These are phyloP conservation scores for Sinocyclocheilus rhinocerous DNA, from an alignment of 2,113 vertebrate genomes.

Conservation along the genomic window DNA sequence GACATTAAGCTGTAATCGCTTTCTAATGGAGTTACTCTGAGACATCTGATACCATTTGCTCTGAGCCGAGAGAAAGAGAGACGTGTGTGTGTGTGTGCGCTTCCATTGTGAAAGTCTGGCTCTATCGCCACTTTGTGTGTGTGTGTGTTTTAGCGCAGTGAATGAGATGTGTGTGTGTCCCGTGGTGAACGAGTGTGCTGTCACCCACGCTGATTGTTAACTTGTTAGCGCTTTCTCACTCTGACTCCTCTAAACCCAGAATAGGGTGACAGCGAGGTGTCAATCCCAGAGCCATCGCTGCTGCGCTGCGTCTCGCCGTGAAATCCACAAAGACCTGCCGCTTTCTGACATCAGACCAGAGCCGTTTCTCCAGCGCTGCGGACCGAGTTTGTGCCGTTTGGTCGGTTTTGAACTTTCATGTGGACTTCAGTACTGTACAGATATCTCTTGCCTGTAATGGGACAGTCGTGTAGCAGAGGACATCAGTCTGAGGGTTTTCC, in stretches of 20 bases:
- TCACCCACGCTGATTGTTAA: constrained; percentile 61
- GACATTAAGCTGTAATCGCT: constrained; percentile 94
- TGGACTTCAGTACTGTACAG: neutral
- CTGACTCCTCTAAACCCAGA: constrained; percentile 44
- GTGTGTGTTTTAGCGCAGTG: neutral
- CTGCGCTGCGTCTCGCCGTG: constrained; percentile 6
- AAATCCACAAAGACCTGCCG: constrained; percentile 1
- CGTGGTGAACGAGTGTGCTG: constrained; percentile 45
- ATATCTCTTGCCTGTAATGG: neutral
- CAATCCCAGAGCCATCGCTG: constrained; percentile 25
- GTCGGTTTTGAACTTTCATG: neutral
- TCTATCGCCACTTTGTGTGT: neutral
- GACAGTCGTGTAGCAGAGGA: too few relatives aligned
- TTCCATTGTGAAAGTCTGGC: constrained; percentile 1
- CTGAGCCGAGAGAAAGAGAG: constrained; percentile 63
- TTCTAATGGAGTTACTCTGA: constrained; percentile 89
- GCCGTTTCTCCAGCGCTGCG: neutral
- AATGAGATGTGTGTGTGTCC: constrained; percentile 20
- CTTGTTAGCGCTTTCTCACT: constrained; percentile 63
- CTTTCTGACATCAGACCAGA: neutral
- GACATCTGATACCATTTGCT: constrained; percentile 86
- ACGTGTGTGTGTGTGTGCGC: neutral
- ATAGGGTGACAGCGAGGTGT: constrained; percentile 57
- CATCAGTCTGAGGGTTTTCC: neutral
- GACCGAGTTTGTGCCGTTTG: neutral